phyloP scores from a whole-genome alignment of 1,140 invertebrate species.

The Batillaria attramentaria region DNA sequence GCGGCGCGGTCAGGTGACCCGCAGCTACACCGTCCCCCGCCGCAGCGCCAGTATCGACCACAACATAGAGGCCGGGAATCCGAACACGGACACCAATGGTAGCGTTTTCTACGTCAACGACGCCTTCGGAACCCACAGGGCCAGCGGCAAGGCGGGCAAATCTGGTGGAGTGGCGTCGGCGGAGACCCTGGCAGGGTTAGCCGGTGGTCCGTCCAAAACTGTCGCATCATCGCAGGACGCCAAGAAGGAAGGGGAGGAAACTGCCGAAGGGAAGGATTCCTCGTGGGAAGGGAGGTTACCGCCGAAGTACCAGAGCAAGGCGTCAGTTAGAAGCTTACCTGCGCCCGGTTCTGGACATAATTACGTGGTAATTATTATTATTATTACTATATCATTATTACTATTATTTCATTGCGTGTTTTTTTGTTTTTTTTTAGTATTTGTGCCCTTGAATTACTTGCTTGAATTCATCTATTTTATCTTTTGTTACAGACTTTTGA shows the following conservation, averaged over 20 bases:
- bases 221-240: too few species aligned
- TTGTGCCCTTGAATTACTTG: too few species aligned
- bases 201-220: background rate
- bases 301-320: slow-evolving; percentile 38
- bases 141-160: background rate
- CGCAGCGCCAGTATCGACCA: slow-evolving; percentile 27
- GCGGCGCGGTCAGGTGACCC: slow-evolving; percentile 30
- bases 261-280: background rate
- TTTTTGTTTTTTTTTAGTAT: too few species aligned
- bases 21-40: slow-evolving; percentile 37
- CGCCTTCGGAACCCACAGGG: slow-evolving; percentile 34
- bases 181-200: slow-evolving; percentile 21
- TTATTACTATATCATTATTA: background rate
- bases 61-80: slow-evolving; percentile 22
- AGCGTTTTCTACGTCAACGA: slow-evolving; percentile 49
- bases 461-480: background rate
- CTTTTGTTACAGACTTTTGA: slow-evolving; percentile 47
- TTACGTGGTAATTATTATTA: slow-evolving; percentile 35
- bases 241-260: background rate
- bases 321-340: slow-evolving; percentile 34
- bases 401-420: background rate
- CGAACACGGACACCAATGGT: slow-evolving; percentile 29
- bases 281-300: slow-evolving; percentile 30
- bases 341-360: slow-evolving; percentile 26
- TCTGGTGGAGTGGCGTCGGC: background rate